These are phyloP conservation scores for Cranoglanis bouderius DNA, from an alignment of 2,113 vertebrate genomes.

Conservation along the genomic window DNA sequence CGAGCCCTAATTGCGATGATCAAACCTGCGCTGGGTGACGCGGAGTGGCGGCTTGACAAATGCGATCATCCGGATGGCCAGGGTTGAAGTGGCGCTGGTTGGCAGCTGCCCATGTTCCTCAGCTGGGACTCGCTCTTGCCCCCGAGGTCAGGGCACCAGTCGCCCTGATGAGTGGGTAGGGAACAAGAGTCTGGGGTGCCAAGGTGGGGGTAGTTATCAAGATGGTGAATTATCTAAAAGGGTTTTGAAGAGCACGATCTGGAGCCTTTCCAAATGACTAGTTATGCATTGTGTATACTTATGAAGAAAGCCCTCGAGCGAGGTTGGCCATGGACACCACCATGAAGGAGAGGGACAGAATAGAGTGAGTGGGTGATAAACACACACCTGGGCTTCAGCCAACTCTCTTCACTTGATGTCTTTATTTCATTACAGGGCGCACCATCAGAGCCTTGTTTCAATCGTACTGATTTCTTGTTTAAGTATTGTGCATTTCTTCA, in stretches of 20 bases:
- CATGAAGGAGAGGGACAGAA: slow-evolving; percentile 30
- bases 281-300: slow-evolving; percentile 68
- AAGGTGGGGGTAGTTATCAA: slow-evolving; percentile 57
- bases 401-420: slow-evolving; percentile 29
- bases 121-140: slow-evolving; percentile 68
- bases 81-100: slow-evolving; percentile 73
- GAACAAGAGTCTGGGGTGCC: slow-evolving; percentile 50
- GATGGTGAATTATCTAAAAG: slow-evolving; percentile 67
- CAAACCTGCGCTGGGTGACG: slow-evolving; percentile 67
- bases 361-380: slow-evolving; percentile 36
- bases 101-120: slow-evolving; percentile 77
- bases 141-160: slow-evolving; percentile 64
- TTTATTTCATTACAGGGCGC: slow-evolving; percentile 43
- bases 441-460: slow-evolving; percentile 23
- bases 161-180: slow-evolving; percentile 47
- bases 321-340: slow-evolving; percentile 53
- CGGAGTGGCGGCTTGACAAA: slow-evolving; percentile 80
- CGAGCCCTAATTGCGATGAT: slow-evolving; percentile 74
- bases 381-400: slow-evolving; percentile 51
- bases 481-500: slow-evolving; percentile 19
- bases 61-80: slow-evolving; percentile 74
- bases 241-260: slow-evolving; percentile 73
- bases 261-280: slow-evolving; percentile 74
- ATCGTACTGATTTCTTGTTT: slow-evolving; percentile 55
- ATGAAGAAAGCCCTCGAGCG: slow-evolving; percentile 60